Percentiles rank a stretch among this genome's conserved stretches.
phyloP scores from a whole-genome alignment of 2,797 vertebrate genomes.

The Argyrosomus regius region DNA sequence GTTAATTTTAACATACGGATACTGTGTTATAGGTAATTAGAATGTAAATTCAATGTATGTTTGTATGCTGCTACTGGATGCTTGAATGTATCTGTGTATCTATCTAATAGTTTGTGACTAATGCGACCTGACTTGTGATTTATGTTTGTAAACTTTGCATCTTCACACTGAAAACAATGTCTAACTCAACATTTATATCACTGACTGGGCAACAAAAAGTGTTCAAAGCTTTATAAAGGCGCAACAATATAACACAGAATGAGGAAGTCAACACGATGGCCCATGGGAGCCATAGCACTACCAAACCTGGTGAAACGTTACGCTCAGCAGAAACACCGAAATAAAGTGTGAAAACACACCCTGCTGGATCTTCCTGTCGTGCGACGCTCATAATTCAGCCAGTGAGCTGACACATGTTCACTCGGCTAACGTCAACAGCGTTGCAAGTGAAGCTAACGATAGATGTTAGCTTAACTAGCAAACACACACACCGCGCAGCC shows the following conservation, averaged over 20 bases:
- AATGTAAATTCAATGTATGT: no score
- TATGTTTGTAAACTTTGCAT: background rate
- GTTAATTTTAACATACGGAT: no score
- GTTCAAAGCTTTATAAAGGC: no score
- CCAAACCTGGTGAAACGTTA: background rate
- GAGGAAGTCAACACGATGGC: conserved; percentile 16
- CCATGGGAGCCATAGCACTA: background rate
- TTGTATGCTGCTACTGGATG: no score
- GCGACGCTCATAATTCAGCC: background rate
- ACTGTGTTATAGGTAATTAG: no score
- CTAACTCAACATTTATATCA: no score
- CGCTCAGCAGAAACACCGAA: rapidly evolving
- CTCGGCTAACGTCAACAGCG: background rate
- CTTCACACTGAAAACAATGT: background rate
- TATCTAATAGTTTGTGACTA: background rate
- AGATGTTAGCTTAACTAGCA: conserved; percentile 56
- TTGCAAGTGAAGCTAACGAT: conserved; percentile 26
- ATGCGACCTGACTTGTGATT: background rate
- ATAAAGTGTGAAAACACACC: background rate
- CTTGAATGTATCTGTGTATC: no score
- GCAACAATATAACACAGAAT: background rate
- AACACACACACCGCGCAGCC: background rate
- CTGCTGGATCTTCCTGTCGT: background rate
- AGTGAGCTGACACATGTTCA: conserved; percentile 17
- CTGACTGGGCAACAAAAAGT: no score